Evolutionary conservation across 2,888 invertebrate species (phyloP).

Genomic region (Drosophila prolongata): DNA sequence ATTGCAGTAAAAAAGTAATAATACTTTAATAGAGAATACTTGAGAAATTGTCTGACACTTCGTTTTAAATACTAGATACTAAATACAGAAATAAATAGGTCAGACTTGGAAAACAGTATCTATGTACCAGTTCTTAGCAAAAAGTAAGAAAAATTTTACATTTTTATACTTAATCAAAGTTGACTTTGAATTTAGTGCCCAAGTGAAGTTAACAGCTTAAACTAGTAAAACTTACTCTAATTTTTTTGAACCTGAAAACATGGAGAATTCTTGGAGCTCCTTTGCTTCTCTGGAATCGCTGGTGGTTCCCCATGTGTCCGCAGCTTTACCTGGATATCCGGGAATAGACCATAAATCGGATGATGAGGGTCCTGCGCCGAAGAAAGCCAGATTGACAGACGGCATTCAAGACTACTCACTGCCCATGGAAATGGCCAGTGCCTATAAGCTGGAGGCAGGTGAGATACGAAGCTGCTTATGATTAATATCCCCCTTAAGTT

Average conservation of each 20-base stretch:
- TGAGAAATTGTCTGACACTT: no score
- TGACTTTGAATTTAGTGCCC: not conserved
- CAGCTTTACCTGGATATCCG: not conserved
- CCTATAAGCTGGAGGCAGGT: not conserved
- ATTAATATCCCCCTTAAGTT: not conserved
- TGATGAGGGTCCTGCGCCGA: not conserved
- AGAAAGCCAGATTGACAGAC: not conserved
- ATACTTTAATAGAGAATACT: no score
- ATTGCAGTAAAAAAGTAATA: no score
- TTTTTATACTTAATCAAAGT: not conserved
- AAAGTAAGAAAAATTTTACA: no score
- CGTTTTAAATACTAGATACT: no score
- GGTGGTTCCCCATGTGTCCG: not conserved
- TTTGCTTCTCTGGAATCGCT: not conserved
- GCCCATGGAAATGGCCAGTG: not conserved
- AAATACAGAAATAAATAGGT: no score
- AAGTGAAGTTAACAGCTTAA: not conserved
- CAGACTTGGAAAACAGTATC: no score
- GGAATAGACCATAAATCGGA: not conserved
- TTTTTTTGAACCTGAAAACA: not conserved
- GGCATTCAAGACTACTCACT: not conserved
- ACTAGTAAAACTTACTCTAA: not conserved
- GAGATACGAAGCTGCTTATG: not conserved
- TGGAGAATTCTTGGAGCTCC: constrained; percentile 11
- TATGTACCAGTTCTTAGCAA: no score